Evolutionary conservation across 2,113 vertebrate species (phyloP).

Genomic region (Alexandromys fortis): DNA sequence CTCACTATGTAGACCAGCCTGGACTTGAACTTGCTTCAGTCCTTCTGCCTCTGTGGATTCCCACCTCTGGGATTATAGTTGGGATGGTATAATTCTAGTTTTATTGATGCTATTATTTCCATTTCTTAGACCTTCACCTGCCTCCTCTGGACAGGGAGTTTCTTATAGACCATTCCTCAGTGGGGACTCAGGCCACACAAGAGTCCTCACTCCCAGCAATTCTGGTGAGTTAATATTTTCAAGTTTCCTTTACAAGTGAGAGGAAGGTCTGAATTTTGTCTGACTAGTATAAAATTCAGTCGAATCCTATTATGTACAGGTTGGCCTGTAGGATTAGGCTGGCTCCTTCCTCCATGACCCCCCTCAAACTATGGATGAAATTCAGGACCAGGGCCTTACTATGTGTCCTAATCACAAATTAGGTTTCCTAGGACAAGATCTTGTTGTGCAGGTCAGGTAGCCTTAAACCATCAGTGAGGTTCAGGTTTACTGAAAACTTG

Average conservation of each 20-base stretch:
- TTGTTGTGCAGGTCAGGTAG: not conserved
- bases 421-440: not conserved
- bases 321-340: not conserved
- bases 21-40: not conserved
- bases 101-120: conserved; percentile 42
- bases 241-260: conserved; percentile 39
- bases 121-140: conserved; percentile 72
- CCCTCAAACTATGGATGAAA: not conserved
- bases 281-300: not conserved
- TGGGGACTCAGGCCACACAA: conserved; percentile 48
- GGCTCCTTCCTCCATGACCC: not conserved
- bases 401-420: not conserved
- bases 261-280: conserved; percentile 28
- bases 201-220: conserved; percentile 62
- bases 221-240: conserved; percentile 70
- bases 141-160: conserved; percentile 64
- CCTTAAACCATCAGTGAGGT: not conserved
- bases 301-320: not conserved
- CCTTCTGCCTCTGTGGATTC: not conserved
- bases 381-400: not conserved
- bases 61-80: not conserved
- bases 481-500: not conserved
- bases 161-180: conserved; percentile 62
- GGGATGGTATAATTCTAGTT: not conserved
- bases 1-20: not conserved